phyloP scores from a whole-genome alignment of 2,797 vertebrate genomes.

The Acrossocheilus fasciatus region DNA sequence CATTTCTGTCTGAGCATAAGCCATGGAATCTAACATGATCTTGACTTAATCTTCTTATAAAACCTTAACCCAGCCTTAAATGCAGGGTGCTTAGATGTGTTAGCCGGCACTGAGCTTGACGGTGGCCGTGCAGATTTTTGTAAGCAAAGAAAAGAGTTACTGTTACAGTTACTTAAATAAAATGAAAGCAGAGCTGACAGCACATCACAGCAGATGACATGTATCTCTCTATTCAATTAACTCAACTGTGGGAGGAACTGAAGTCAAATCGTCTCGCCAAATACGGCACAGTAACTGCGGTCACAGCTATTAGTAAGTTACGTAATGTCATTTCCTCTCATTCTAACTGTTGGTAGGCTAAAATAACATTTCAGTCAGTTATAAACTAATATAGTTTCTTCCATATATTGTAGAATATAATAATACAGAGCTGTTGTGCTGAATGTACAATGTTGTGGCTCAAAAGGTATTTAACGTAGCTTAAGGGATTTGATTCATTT shows the following conservation, averaged over 20 bases:
- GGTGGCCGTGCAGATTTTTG: conserved; percentile 15
- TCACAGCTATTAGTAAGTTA: conserved; percentile 67
- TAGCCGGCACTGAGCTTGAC: conserved; percentile 34
- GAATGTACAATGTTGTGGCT: background rate
- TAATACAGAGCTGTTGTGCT: background rate
- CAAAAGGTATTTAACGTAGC: background rate
- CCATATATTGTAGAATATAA: background rate
- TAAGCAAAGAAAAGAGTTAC: background rate
- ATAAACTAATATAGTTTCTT: background rate
- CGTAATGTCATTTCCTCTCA: conserved; percentile 1
- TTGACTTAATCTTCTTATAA: conserved; percentile 61
- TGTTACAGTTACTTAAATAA: background rate
- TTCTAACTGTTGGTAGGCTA: background rate
- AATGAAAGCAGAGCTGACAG: conserved; percentile 25
- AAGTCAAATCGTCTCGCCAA: conserved; percentile 54
- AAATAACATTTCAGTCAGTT: background rate
- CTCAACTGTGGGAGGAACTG: conserved; percentile 60
- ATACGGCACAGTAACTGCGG: conserved; percentile 60
- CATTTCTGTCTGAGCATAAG: conserved; percentile 8
- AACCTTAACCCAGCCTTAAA: conserved; percentile 50
- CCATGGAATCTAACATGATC: conserved; percentile 34
- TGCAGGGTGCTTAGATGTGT: conserved; percentile 35
- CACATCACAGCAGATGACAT: conserved; percentile 32
- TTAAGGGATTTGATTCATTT: background rate
- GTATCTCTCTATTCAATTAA: conserved; percentile 39